Evolutionary conservation across 2,888 invertebrate species (phyloP).

Genomic region (Philopedon plagiatum): DNA sequence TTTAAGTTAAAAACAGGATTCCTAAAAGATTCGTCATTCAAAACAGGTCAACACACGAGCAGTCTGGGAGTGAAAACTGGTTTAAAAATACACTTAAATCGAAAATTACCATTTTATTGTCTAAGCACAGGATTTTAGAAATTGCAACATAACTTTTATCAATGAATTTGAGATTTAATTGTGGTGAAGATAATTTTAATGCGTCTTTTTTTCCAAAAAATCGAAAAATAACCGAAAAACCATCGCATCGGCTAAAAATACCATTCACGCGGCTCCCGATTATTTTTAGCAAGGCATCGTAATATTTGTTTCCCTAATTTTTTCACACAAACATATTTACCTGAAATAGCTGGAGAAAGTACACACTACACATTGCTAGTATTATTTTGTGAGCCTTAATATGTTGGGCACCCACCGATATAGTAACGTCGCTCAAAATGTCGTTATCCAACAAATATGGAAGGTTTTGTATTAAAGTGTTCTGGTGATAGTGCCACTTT

Average conservation of each 20-base stretch:
- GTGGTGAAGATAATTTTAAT: background rate
- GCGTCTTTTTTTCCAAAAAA: background rate
- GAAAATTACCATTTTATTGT: background rate
- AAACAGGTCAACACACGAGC: background rate
- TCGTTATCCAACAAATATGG: slow-evolving; percentile 85
- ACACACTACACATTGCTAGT: slow-evolving; percentile 90
- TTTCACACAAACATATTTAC: slow-evolving; percentile 67
- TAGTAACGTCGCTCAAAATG: slow-evolving; percentile 88
- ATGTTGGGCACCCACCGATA: slow-evolving; percentile 88
- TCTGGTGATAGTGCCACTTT: slow-evolving; percentile 67
- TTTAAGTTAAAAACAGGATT: background rate
- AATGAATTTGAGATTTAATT: no score
- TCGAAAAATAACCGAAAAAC: background rate
- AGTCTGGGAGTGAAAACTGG: background rate
- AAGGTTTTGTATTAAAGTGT: slow-evolving; percentile 79
- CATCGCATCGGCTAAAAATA: background rate
- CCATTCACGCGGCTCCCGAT: background rate
- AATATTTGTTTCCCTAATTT: slow-evolving; percentile 1
- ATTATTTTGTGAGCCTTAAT: slow-evolving; percentile 89
- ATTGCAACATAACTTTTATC: no score
- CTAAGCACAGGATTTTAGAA: background rate
- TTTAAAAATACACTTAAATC: background rate
- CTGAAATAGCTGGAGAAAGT: slow-evolving; percentile 91
- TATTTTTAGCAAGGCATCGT: background rate
- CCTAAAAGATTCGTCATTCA: background rate